phyloP scores from a whole-genome alignment of 2,113 vertebrate species.

The Macroglossus sobrinus region DNA sequence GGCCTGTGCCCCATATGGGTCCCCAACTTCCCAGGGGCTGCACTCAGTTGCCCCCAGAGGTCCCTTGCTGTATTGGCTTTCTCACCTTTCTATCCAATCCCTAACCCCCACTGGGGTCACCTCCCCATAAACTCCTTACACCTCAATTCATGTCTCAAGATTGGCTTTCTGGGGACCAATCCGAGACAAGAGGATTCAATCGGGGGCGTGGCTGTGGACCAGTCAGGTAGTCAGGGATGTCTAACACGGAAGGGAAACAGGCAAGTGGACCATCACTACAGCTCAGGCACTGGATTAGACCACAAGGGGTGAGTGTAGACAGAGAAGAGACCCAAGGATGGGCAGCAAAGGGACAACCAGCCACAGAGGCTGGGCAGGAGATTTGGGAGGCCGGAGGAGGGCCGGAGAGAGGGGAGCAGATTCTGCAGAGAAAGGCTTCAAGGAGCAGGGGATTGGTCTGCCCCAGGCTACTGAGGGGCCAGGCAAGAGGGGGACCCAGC shows the following conservation, averaged over 20 bases:
- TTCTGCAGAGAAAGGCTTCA: neutral
- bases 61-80: neutral
- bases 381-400: too few relatives aligned
- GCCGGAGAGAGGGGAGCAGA: fast-evolving
- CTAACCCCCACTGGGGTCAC: too few relatives aligned
- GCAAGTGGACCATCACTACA: neutral
- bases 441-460: fast-evolving
- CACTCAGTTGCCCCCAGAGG: neutral
- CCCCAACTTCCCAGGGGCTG: neutral
- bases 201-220: neutral
- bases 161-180: neutral
- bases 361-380: neutral
- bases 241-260: neutral
- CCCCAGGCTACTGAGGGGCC: neutral
- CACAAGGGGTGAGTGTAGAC: fast-evolving
- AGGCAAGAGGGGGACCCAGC: neutral
- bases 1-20: neutral
- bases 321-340: neutral
- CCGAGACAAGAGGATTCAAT: neutral
- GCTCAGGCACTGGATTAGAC: neutral
- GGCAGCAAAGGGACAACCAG: neutral
- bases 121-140: neutral
- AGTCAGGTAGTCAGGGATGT: fast-evolving
- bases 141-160: neutral
- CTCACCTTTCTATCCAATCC: neutral